Conservation (phyloP, 2,797 vertebrate genomes). For the Falco columbarius region DNA sequence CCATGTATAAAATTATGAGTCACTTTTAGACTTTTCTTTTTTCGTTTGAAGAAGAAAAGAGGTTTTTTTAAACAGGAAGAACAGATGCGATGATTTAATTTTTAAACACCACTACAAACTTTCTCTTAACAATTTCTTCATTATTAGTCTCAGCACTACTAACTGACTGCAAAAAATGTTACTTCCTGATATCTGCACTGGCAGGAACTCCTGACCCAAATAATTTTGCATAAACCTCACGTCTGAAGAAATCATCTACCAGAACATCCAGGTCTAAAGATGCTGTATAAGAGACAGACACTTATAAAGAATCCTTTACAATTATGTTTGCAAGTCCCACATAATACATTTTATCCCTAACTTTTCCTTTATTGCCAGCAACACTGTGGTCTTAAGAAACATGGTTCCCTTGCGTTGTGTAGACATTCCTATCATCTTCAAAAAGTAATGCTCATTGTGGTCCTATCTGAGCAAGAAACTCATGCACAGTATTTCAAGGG, state of each 20-base stretch:
- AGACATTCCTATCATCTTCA: not conserved
- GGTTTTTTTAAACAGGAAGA: not conserved
- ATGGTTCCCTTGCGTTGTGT: not conserved
- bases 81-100: not conserved
- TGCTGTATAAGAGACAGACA: not conserved
- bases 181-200: not conserved
- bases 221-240: not conserved
- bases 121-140: not conserved
- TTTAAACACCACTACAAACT: not conserved
- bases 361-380: not conserved
- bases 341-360: not conserved
- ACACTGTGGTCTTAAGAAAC: not conserved
- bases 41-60: not conserved
- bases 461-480: not conserved
- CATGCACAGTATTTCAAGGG: no score
- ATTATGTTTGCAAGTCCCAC: not conserved
- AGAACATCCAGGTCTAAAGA: not conserved
- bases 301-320: not conserved
- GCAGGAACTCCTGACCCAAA: not conserved
- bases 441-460: not conserved
- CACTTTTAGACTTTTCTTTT: not conserved
- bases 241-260: not conserved
- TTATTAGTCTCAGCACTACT: not conserved
- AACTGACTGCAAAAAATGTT: not conserved
- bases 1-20: not conserved